These are phyloP conservation scores for Hormiphora californensis DNA, from an alignment of 37 sponge, comb jelly and placozoan species.

Conservation along the genomic window DNA sequence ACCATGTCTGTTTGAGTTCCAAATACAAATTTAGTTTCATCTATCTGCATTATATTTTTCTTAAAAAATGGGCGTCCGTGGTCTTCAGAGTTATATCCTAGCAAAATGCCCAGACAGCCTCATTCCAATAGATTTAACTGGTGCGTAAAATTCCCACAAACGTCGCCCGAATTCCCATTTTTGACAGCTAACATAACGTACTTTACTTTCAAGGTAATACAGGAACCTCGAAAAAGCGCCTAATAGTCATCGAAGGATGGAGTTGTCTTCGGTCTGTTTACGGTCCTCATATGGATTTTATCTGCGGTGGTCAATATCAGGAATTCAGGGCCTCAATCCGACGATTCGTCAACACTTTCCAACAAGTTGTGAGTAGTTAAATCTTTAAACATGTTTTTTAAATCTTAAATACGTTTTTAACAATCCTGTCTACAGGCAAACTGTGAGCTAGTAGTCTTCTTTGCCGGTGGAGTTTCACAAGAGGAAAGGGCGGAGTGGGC, in stretches of 20 bases:
- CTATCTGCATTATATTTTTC: constrained; percentile 22
- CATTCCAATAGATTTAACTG: background rate
- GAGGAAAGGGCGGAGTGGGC: constrained; percentile 18
- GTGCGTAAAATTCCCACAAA: no score
- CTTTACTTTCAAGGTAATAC: background rate
- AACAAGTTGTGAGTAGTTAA: no score
- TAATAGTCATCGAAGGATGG: constrained; percentile 33
- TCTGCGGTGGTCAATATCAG: constrained; percentile 20
- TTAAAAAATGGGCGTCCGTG: constrained; percentile 48
- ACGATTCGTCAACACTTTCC: constrained; percentile 35
- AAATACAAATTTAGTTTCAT: no score
- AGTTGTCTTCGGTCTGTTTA: constrained; percentile 20
- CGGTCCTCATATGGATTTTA: constrained; percentile 40
- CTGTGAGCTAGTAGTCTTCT: constrained; percentile 18
- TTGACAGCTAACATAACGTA: no score
- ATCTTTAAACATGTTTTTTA: no score
- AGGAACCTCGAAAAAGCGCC: background rate
- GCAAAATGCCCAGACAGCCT: constrained; percentile 33
- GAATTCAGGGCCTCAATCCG: constrained; percentile 15
- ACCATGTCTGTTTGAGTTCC: no score
- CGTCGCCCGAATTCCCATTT: no score
- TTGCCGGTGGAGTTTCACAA: background rate
- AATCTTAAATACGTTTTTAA: background rate
- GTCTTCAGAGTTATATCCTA: constrained; percentile 47
- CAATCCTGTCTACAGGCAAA: background rate